Evolutionary conservation across 2,113 vertebrate species (phyloP), one percentile per base, ranked within the genome.

Genomic region (Petrocephalus zakoni): DNA sequence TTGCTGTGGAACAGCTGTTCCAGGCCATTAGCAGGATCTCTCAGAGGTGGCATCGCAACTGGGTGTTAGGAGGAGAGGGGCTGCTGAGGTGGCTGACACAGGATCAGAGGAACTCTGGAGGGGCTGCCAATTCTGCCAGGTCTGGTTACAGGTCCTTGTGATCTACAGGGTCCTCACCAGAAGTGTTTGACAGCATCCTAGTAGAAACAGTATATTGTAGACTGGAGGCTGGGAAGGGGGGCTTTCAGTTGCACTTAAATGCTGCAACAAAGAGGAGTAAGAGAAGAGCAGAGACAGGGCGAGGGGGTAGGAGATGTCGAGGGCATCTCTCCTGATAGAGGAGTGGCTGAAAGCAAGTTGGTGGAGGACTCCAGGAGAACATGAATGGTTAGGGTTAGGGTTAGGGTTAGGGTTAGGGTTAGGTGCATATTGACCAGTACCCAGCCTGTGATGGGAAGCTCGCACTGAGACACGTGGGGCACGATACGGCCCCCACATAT

Each of bases 141-240:
- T 47, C 61, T 87, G 29, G 86, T 87, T 87, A 87, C 5, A 49
- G 87, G 61, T 47, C 61, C 46, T 34, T 87, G 25, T 61, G 55
- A 87, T 75, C 46, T 47, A 87, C 37, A 52, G 47, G 19, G n/a
- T 25, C 42, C 21, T 72, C 58, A n/a, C 61, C n/a, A 64, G 61
- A 64, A 64, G n/a, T 47, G 46, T 49, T 83, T 49, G 78, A 83
- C 46, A 51, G 49, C 47, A 84, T 51, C 49, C n/a, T 84, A 22
- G 46, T n/a, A 84, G 87, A 87, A 53, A 51, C 87, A 47, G 8
- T n/a, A 19, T 42, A 52, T 29, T 83, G 72, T 37, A 52, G 64
- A 64, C 68, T 78, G 75, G 37, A 52, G 37, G 22, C 21, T 72
- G n/a, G 51, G 87, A 9, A 29, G 52, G 52, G 87, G n/a, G 10